Percentiles rank a stretch among this genome's conserved stretches.
Conservation (phyloP, 2,888 invertebrate genomes). For the Campoplex capitator region DNA sequence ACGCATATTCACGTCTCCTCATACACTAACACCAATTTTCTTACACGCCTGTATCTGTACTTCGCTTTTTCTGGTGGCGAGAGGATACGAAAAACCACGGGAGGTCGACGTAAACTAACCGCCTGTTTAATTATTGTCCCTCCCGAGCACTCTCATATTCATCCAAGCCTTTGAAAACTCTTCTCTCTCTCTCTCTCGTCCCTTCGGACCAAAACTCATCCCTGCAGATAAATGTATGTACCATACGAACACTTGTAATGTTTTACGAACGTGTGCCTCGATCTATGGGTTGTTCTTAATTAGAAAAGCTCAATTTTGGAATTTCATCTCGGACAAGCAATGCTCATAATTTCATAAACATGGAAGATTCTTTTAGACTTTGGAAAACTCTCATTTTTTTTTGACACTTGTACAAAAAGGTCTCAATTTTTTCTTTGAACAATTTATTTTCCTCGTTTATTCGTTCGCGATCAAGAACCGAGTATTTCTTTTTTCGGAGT, state of each 20-base stretch:
- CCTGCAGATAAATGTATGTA: constrained; percentile 12
- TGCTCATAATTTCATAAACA: no score
- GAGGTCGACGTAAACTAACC: constrained; percentile 83
- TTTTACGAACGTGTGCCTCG: not conserved
- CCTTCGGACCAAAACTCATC: constrained; percentile 27
- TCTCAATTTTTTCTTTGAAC: no score
- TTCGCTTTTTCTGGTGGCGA: constrained; percentile 67
- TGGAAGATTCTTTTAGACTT: no score
- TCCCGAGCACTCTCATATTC: constrained; percentile 62
- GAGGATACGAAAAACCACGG: constrained; percentile 76
- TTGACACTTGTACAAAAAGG: no score
- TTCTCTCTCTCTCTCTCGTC: constrained; percentile 1
- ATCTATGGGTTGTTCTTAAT: constrained; percentile 2
- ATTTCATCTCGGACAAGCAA: no score
- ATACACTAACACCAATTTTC: constrained; percentile 5
- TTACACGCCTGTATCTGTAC: not conserved
- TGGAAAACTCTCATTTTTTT: no score
- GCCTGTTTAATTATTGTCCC: constrained; percentile 83
- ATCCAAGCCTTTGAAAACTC: constrained; percentile 34
- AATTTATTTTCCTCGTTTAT: no score
- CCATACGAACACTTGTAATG: constrained; percentile 3
- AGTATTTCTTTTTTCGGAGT: no score
- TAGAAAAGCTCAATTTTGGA: not conserved
- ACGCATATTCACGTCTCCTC: constrained; percentile 19
- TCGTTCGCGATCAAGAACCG: not conserved